Base-by-base conservation (phyloP, 2,113 vertebrate species). In the Phrynocephalus versicolor region DNA sequence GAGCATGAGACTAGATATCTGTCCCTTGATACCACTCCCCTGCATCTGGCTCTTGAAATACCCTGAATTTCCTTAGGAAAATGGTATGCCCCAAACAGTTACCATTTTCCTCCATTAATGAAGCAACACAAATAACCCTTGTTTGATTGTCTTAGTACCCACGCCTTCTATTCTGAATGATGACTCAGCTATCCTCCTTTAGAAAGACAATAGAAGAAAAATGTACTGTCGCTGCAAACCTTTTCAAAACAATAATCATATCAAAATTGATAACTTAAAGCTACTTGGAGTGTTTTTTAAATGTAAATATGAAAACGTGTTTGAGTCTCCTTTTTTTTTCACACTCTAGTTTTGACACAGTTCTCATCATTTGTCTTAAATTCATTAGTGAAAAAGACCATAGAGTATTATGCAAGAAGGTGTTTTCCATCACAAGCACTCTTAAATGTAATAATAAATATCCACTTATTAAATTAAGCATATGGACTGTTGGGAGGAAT, bases 401-500 rank as follows among this genome's bases (percentile, higher is more conserved):
- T 58, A 60, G 58, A 60, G 21, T 23, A 55, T 51, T 3, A 4
- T 75, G 71, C 27, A 14, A 4, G 35, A 4, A 70, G 18, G 55
- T 51, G 39, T 58, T 30, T 18, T 39, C 64, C 19, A 86, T 37
- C 51, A 83, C 62, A 69, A 83, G n/a, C 14, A 57, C 1, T 6
- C 74, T 64, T 80, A 39, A 58, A 25, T 37, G n/a, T 67, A 78
- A 57, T 10, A 70, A 60, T 41, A 81, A 81, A 60, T 55, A 33
- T 1, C 1, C 33, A 35, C 16, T 0, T 0, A 0, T 23, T 84
- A 51, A 62, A 62, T 21, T 62, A 62, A 62, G 5, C 60, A 51
- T 12, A 1, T 19, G 25, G 51, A 30, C 1, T 18, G 45, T 57
- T 7, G 55, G 33, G 21, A 71, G 35, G 35, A 60, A 62, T 21